Evolutionary conservation across 37 sponge, comb jelly and placozoan species (phyloP), one percentile per base, ranked within the genome.

Genomic region (Halichondria panicea): DNA sequence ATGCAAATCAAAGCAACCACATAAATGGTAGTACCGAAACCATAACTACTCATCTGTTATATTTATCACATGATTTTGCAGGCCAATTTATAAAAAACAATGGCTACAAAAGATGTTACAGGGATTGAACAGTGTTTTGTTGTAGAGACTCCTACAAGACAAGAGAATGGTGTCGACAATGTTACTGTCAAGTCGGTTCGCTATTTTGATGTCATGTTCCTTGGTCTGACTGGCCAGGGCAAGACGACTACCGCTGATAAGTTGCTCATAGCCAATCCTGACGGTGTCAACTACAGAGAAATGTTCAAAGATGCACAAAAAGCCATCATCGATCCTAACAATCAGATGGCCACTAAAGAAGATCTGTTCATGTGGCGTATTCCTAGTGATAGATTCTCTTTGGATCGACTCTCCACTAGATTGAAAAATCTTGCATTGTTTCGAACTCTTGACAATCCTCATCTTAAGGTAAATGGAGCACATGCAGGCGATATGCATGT

Each of bases 181-280:
- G 11, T 15, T 48, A 48, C 52, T 15, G 22, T 63, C 4, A 7
- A 63, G n/a, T n/a, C n/a, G n/a, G n/a, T n/a, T n/a, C n/a, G n/a
- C 24, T 80, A 70, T 32, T 80, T 35, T 43, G 71, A 80, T 28
- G 27, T 83, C 24, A 42, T 83, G 60, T 22, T 83, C 33, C 11
- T 83, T 34, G 83, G 83, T 4, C 62, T 22, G 24, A 75, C 83
- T 30, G 83, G 83, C 7, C 31, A 50, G 34, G 83, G 83, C 7
- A 83, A 83, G 46, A 83, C 76, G 37, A 74, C 75, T 4, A 65
- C 74, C 12, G 83, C 72, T 11, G 71, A 83, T 36, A 83, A 74
- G 60, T 32, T 75, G 9, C 69, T 83, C 43, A 68, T 68, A n/a
- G 69, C 69, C 45, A 68, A 68, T 25, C 69, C 46, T 3, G 13